Evolutionary conservation across 1,140 invertebrate species (phyloP).

Genomic region (Cyclargus thomasi): DNA sequence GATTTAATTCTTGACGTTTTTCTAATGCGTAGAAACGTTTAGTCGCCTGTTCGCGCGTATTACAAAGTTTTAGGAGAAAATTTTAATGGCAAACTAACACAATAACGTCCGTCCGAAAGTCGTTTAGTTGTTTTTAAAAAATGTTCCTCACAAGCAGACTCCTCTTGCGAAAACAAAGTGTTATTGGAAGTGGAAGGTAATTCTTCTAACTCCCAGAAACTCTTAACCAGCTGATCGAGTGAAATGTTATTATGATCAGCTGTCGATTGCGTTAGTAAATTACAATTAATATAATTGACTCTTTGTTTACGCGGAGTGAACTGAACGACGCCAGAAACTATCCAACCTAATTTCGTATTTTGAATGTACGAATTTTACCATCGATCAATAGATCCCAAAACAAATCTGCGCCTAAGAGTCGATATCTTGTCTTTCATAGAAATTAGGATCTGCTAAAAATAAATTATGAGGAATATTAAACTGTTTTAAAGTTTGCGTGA

Average conservation of each 20-base stretch:
- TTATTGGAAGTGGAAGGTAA: background rate
- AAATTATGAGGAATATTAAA: constrained; percentile 5
- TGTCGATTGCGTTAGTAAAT: background rate
- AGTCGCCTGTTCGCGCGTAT: too few relatives aligned
- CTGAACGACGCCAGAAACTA: background rate
- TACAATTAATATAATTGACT: background rate
- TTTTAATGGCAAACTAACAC: background rate
- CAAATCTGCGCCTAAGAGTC: constrained; percentile 18
- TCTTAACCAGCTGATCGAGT: background rate
- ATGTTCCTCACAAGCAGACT: background rate
- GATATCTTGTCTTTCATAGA: background rate
- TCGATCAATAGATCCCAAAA: constrained; percentile 17
- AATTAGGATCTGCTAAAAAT: background rate
- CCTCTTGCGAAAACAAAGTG: background rate
- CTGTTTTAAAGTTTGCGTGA: constrained; percentile 7
- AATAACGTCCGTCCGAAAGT: background rate
- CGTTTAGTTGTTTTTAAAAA: background rate
- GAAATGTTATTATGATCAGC: background rate
- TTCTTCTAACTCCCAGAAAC: background rate
- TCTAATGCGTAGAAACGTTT: background rate
- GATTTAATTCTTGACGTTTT: background rate
- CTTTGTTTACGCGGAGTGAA: background rate
- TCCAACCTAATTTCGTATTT: constrained; percentile 14
- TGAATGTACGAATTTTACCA: constrained; percentile 10
- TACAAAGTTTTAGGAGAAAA: background rate